Percentiles rank a stretch among this genome's conserved stretches.
These are phyloP conservation scores for Arctocebus calabarensis DNA, from an alignment of 2,797 vertebrate species.

Conservation along the genomic window DNA sequence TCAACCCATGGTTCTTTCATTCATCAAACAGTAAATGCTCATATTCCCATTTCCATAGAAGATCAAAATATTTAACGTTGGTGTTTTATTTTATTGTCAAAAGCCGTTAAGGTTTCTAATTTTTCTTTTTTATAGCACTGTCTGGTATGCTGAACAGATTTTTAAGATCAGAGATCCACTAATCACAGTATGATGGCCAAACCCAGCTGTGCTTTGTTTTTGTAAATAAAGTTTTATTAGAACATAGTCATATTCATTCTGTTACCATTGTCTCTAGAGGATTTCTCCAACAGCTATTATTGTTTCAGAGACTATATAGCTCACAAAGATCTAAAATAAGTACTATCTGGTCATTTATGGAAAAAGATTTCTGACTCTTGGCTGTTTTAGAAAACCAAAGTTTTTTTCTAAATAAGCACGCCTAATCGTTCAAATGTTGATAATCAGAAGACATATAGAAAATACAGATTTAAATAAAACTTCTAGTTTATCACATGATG, in stretches of 20 bases:
- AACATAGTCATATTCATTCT: neutral
- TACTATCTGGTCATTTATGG: neutral
- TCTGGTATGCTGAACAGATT: neutral
- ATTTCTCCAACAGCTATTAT: neutral
- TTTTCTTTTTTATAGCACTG: neutral
- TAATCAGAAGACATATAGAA: conserved; percentile 47
- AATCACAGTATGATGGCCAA: neutral
- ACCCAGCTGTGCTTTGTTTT: neutral
- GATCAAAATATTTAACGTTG: neutral
- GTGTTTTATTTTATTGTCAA: neutral
- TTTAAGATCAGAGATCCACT: neutral
- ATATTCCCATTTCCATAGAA: neutral
- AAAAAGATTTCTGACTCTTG: neutral
- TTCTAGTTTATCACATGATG: conserved; percentile 30
- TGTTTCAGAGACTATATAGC: neutral
- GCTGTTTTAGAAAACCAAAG: neutral
- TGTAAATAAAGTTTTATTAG: conserved; percentile 41
- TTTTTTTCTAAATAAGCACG: neutral
- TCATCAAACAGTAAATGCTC: neutral
- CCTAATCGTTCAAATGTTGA: neutral
- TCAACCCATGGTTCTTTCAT: neutral
- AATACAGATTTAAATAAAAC: conserved; percentile 63
- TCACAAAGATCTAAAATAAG: neutral
- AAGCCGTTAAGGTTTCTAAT: neutral
- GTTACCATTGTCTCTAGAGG: neutral